Conservation (phyloP, 2,797 vertebrate genomes). For the Cichlasoma orientale region DNA sequence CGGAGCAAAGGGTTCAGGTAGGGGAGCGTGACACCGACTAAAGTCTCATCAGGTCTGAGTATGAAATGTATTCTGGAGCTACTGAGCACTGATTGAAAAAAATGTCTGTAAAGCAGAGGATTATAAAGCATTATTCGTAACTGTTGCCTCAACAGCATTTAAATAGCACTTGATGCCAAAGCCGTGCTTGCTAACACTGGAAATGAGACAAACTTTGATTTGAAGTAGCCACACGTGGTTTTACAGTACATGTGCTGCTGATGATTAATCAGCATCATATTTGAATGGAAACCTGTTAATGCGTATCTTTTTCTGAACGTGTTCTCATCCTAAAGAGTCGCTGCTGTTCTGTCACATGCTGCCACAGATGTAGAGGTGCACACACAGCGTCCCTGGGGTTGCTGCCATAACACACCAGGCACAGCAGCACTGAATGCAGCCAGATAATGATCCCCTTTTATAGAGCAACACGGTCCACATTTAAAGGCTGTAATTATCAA, state of each 20-base stretch:
- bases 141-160: neutral
- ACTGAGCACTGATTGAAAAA: neutral
- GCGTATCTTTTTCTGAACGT: fast-evolving
- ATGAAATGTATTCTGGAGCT: neutral
- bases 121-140: neutral
- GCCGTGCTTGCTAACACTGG: neutral
- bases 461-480: neutral
- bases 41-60: neutral
- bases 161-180: neutral
- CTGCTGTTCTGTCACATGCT: neutral
- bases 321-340: neutral
- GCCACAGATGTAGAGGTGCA: neutral
- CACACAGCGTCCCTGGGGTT: fast-evolving
- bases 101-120: neutral
- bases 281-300: neutral
- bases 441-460: neutral
- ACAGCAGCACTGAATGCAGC: neutral
- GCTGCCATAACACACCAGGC: neutral
- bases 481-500: neutral
- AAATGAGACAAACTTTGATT: neutral
- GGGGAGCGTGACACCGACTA: neutral
- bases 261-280: neutral
- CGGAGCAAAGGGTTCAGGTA: neutral
- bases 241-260: neutral
- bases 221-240: no score